phyloP scores from a whole-genome alignment of 2,888 invertebrate species.

The Trachelus iudaicus region DNA sequence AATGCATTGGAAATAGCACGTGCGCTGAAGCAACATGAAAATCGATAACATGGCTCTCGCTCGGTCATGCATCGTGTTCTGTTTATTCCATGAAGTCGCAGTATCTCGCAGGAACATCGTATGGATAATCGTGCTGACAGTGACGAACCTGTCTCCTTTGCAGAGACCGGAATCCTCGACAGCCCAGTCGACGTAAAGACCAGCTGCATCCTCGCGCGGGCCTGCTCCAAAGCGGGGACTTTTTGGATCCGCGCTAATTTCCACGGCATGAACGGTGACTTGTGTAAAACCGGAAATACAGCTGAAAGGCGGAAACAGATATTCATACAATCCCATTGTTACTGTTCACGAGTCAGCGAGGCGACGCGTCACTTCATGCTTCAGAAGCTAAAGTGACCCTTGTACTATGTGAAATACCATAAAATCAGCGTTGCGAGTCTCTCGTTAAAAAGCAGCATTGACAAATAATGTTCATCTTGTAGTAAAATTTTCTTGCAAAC shows the following conservation, averaged over 20 bases:
- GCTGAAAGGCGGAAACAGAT: constrained; percentile 36
- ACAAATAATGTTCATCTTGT: not conserved
- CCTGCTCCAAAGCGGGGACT: constrained; percentile 80
- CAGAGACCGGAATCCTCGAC: constrained; percentile 80
- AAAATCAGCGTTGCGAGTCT: not conserved
- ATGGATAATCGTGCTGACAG: not conserved
- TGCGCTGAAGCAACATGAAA: not conserved
- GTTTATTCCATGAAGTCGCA: not conserved
- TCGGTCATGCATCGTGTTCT: not conserved
- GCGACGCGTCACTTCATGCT: constrained; percentile 37
- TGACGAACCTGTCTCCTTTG: constrained; percentile 77
- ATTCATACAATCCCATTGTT: not conserved
- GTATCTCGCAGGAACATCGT: not conserved
- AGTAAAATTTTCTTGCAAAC: not conserved
- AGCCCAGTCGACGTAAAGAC: constrained; percentile 84
- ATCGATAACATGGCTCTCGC: not conserved
- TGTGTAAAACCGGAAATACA: constrained; percentile 65
- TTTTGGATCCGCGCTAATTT: constrained; percentile 77
- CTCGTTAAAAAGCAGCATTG: not conserved
- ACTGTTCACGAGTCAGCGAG: not conserved
- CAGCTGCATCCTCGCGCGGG: constrained; percentile 73
- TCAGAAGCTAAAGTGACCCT: constrained; percentile 20
- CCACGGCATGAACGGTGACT: constrained; percentile 75
- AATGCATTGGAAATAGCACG: not conserved
- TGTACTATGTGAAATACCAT: not conserved